Conservation (phyloP, 2,888 invertebrate genomes). For the Omphaloscelis lunosa region DNA sequence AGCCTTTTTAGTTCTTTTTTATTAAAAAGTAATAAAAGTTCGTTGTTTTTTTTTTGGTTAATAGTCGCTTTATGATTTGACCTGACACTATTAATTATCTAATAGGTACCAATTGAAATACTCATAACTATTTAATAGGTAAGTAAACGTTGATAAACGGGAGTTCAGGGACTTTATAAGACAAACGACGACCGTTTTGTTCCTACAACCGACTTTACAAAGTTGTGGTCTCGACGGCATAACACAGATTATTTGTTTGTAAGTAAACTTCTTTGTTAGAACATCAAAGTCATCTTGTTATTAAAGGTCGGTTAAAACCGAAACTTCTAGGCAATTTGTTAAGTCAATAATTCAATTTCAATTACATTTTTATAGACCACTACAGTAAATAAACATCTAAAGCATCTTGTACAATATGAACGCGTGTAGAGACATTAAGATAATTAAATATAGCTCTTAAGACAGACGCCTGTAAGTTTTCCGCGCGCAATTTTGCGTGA, state of each 20-base stretch:
- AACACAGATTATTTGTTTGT: conserved; percentile 20
- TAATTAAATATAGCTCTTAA: conserved; percentile 24
- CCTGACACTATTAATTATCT: too few species aligned
- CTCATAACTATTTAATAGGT: not conserved
- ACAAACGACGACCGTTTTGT: not conserved
- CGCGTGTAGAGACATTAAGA: conserved; percentile 37
- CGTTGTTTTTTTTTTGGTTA: too few species aligned
- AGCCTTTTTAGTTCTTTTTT: too few species aligned
- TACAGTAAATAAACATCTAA: not conserved
- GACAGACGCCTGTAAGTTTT: conserved; percentile 57
- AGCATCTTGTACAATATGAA: conserved; percentile 26
- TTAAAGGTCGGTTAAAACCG: not conserved
- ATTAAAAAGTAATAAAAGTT: too few species aligned
- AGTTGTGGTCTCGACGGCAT: conserved; percentile 14
- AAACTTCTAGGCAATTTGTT: not conserved
- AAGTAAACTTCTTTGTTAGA: not conserved
- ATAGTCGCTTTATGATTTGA: too few species aligned
- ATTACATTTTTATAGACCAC: not conserved
- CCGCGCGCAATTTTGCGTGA: conserved; percentile 58
- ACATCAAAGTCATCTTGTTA: not conserved
- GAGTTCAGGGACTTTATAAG: not conserved
- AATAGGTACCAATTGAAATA: too few species aligned
- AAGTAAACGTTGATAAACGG: not conserved
- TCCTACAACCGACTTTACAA: conserved; percentile 5
- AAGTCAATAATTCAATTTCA: not conserved